Evolutionary conservation across 2,888 invertebrate species (phyloP).

Genomic region (Drosophila fungiperda): DNA sequence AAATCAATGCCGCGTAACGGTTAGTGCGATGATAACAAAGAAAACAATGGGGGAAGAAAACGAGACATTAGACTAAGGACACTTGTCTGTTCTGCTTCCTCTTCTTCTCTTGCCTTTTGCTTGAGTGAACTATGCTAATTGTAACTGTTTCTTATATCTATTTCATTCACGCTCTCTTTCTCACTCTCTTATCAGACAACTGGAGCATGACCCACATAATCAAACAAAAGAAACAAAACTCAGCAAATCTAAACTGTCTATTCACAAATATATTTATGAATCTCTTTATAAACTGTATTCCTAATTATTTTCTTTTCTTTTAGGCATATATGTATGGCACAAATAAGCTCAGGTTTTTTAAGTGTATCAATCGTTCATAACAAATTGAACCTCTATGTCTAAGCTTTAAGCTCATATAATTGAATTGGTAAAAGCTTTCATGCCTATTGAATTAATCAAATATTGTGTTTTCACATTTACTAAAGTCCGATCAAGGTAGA

Average conservation of each 20-base stretch:
- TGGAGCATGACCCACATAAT: conserved; percentile 75
- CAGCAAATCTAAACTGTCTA: conserved; percentile 4
- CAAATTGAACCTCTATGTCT: background rate
- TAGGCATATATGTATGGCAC: background rate
- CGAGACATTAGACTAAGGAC: conserved; percentile 23
- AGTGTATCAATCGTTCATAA: background rate
- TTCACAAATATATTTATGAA: conserved; percentile 7
- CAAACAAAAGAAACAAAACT: conserved; percentile 35
- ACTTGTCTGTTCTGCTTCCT: conserved; percentile 25
- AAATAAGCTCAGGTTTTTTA: background rate
- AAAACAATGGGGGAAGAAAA: background rate
- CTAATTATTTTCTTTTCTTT: background rate
- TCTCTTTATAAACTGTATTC: background rate
- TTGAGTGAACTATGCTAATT: conserved; percentile 50
- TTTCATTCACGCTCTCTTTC: background rate
- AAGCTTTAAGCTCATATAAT: background rate
- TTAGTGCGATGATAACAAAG: background rate
- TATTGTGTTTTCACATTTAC: background rate
- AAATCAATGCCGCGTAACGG: conserved; percentile 25
- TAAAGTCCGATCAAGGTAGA: background rate
- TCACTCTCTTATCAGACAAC: conserved; percentile 24
- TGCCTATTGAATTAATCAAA: background rate
- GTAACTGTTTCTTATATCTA: conserved; percentile 29
- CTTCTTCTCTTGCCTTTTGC: conserved; percentile 7
- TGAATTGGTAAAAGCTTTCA: background rate